Conservation (phyloP, 2,113 vertebrate species). For the Phalacrocorax brasilianus region DNA sequence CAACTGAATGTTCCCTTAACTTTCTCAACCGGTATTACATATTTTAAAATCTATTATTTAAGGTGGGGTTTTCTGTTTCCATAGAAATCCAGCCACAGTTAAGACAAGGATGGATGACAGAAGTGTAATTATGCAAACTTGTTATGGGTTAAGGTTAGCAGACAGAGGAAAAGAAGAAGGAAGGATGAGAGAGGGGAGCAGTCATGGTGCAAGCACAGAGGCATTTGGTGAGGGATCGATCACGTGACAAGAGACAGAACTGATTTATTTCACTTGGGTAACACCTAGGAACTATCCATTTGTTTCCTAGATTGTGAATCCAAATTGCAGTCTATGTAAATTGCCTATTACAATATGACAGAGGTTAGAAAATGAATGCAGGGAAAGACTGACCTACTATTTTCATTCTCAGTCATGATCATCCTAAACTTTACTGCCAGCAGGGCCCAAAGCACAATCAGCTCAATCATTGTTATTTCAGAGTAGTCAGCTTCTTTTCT, state of each 20-base stretch:
- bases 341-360: neutral
- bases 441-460: neutral
- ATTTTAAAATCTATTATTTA: neutral
- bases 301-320: neutral
- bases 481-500: neutral
- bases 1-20: neutral
- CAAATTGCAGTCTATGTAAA: neutral
- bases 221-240: accelerated
- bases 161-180: neutral
- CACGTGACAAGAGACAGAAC: neutral
- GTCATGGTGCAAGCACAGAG: neutral
- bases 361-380: neutral
- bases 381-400: neutral
- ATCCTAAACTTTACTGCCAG: neutral
- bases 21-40: accelerated
- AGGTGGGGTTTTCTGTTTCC: neutral
- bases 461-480: neutral
- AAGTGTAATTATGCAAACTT: neutral
- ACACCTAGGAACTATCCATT: neutral
- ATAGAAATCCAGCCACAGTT: neutral
- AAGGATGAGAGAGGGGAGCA: neutral
- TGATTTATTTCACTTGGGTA: neutral
- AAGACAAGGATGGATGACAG: neutral
- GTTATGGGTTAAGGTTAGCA: neutral
- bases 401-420: neutral